Base-by-base conservation (phyloP, 2,797 vertebrate genomes). In the Carapus acus region DNA sequence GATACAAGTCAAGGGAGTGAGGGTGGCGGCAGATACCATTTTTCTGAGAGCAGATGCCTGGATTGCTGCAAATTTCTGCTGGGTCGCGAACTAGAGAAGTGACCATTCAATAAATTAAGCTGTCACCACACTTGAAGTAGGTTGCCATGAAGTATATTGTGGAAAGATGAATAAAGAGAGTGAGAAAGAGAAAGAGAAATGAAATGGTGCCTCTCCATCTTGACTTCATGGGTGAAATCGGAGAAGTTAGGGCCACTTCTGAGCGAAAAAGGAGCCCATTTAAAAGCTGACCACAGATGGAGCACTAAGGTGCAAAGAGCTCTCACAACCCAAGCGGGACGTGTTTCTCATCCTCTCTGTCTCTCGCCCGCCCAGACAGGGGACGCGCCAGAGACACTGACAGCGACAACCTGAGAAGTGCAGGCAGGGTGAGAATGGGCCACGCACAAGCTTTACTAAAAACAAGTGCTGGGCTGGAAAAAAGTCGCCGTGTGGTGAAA, bases 221-320 rank as follows among this genome's bases (percentile, higher is more conserved):
- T 20, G 38, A 45, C 42, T 60, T 65, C 50, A 42, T 34, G 20
- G 14, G 19, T 37, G 36, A 69, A 63, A 66, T 48, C 31, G 61
- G 15, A 65, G 71, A 77, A 69, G 48, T 67, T 75, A 27, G 24
- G 17, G 54, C 15, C 51, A 65, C 43, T 52, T 66, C 11, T 49
- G 47, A 54, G 58, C 13, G 16, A 38, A 45, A 8, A 59, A 47
- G 42, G 42, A 33, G 31, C 76, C 58, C 78, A 81, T 80, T 73
- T 54, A 21, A 48, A 49, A 54, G 36, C 49, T 63, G 66, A 67
- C 61, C 58, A 69, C 74, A 70, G 67, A 42, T 18, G 68, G 75
- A 78, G 74, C 46, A 46, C 61, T 43, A 49, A 79, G 65, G 82
- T 80, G 81, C 80, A 71, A 86, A 86, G 79, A 85, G 83, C 78